phyloP scores from a whole-genome alignment of 2,888 invertebrate species.

The Dorcus hopei region DNA sequence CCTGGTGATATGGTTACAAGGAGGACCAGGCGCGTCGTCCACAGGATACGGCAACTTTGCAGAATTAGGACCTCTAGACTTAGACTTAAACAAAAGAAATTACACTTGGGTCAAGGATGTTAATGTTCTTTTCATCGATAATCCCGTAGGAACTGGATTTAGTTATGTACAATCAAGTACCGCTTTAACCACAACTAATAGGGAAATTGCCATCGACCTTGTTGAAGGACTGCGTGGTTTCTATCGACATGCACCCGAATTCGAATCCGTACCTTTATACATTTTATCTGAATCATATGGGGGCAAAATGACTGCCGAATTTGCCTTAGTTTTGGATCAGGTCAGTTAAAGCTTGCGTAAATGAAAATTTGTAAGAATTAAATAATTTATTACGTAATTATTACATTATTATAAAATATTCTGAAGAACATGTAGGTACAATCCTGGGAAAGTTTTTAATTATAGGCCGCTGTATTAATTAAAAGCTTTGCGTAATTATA shows the following conservation, averaged over 20 bases:
- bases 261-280: conserved; percentile 56
- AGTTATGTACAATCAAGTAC: conserved; percentile 65
- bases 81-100: conserved; percentile 64
- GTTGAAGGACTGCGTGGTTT: conserved; percentile 53
- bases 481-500: too few species aligned
- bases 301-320: conserved; percentile 64
- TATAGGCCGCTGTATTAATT: too few species aligned
- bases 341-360: neutral
- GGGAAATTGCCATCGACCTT: conserved; percentile 59
- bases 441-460: neutral
- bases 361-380: too few species aligned
- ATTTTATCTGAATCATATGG: conserved; percentile 66
- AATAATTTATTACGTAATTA: neutral
- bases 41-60: conserved; percentile 77
- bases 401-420: neutral
- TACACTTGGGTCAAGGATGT: conserved; percentile 77
- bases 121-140: conserved; percentile 81
- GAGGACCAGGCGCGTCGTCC: conserved; percentile 69
- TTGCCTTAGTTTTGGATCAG: conserved; percentile 48
- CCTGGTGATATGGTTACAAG: conserved; percentile 84
- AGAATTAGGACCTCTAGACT: conserved; percentile 70
- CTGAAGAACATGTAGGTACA: neutral
- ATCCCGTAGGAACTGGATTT: conserved; percentile 83
- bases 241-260: conserved; percentile 52
- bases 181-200: conserved; percentile 56